These are phyloP conservation scores for Papilio glaucus DNA, from an alignment of 1,140 invertebrate genomes.

Conservation along the genomic window DNA sequence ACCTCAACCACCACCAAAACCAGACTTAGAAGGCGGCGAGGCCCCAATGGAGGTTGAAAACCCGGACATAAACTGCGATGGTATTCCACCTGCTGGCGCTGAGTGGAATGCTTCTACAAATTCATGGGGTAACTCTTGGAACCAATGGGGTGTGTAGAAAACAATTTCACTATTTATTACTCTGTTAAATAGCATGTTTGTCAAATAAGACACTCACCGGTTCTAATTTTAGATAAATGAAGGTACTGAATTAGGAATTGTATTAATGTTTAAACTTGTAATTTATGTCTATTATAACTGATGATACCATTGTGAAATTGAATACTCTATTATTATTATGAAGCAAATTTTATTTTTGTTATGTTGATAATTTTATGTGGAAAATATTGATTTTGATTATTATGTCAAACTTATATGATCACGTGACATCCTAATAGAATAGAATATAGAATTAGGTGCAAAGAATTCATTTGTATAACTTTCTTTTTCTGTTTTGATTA, in stretches of 20 bases:
- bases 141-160: conserved; percentile 84
- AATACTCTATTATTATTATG: too few relatives aligned
- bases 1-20: conserved; percentile 81
- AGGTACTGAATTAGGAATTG: background rate
- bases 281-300: background rate
- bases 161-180: conserved; percentile 1
- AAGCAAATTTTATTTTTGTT: too few relatives aligned
- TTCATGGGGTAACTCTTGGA: conserved; percentile 85
- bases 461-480: too few relatives aligned
- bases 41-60: conserved; percentile 93
- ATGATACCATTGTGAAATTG: too few relatives aligned
- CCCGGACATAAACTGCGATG: conserved; percentile 76
- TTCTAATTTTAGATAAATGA: conserved; percentile 5
- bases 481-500: too few relatives aligned
- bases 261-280: background rate
- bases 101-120: conserved; percentile 75
- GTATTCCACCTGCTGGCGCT: conserved; percentile 49
- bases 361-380: too few relatives aligned
- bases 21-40: conserved; percentile 88
- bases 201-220: background rate
- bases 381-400: too few relatives aligned
- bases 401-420: too few relatives aligned
- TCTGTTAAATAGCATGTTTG: background rate
- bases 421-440: too few relatives aligned
- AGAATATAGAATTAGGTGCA: too few relatives aligned